Evolutionary conservation across 2,888 invertebrate genomes (phyloP).

Genomic region (Aelia acuminata): DNA sequence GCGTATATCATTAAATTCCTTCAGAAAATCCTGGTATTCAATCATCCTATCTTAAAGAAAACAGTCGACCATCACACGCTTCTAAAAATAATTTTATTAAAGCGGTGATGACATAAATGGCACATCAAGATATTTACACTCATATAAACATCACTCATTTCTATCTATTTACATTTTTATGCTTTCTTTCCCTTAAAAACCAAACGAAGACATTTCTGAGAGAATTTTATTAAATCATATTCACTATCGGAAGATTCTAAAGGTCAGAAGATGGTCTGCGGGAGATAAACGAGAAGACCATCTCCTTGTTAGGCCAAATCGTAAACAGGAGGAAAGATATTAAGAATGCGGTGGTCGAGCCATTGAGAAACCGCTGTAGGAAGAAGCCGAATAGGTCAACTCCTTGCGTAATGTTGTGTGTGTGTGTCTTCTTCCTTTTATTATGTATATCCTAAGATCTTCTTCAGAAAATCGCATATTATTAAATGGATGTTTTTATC

Average conservation of each 20-base stretch:
- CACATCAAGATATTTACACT: not conserved
- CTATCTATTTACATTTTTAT: not conserved
- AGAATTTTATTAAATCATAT: slow-evolving; percentile 3
- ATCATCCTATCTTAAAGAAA: too few species aligned
- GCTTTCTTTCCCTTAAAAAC: not conserved
- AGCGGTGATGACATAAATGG: not conserved
- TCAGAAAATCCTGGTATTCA: too few species aligned
- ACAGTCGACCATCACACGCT: too few species aligned
- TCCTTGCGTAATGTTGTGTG: not conserved
- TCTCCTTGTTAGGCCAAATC: not conserved
- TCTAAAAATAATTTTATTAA: not conserved
- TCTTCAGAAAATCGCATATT: not conserved
- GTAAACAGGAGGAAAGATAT: not conserved
- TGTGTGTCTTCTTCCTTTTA: slow-evolving; percentile 17
- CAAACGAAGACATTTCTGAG: not conserved
- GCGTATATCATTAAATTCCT: too few species aligned
- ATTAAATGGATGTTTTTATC: not conserved
- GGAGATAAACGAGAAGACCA: not conserved
- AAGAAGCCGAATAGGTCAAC: slow-evolving; percentile 24
- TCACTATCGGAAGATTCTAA: not conserved
- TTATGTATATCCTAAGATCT: not conserved
- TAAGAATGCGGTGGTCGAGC: not conserved
- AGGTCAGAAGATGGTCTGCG: not conserved
- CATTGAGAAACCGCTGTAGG: not conserved
- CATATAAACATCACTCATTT: not conserved